These are phyloP conservation scores for Cheilinus undulatus DNA, from an alignment of 2,113 vertebrate species.

Conservation along the genomic window DNA sequence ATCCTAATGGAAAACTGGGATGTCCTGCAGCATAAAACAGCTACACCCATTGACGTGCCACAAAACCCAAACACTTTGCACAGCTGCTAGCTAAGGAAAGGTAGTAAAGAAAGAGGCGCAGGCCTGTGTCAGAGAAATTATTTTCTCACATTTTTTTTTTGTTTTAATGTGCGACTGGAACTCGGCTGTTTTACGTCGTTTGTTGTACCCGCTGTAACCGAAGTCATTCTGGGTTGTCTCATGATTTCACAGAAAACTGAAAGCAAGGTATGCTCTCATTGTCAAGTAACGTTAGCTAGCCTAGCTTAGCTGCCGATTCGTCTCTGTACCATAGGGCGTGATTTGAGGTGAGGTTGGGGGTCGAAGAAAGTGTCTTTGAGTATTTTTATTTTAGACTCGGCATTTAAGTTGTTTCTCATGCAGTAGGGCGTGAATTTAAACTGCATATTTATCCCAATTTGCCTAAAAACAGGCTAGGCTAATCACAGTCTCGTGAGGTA, in stretches of 20 bases:
- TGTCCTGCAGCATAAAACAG: slow-evolving; percentile 47
- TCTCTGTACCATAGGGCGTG: slow-evolving; percentile 61
- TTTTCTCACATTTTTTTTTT: slow-evolving; percentile 11
- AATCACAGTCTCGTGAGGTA: not conserved
- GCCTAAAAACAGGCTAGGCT: too few relatives aligned
- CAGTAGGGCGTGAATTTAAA: not conserved
- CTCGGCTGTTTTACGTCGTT: not conserved
- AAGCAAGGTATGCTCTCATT: slow-evolving; percentile 57
- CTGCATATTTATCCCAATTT: too few relatives aligned
- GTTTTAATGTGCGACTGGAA: slow-evolving; percentile 2
- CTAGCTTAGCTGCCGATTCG: slow-evolving; percentile 63
- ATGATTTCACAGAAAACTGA: slow-evolving; percentile 50
- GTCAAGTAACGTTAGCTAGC: slow-evolving; percentile 50
- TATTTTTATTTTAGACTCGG: not conserved
- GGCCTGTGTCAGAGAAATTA: slow-evolving; percentile 44
- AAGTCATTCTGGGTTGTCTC: slow-evolving; percentile 21
- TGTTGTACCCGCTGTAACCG: slow-evolving; percentile 5
- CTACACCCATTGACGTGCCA: slow-evolving; percentile 42
- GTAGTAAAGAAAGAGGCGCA: slow-evolving; percentile 46
- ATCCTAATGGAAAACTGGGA: slow-evolving; percentile 17
- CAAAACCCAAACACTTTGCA: slow-evolving; percentile 73
- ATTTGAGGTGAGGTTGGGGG: slow-evolving; percentile 75
- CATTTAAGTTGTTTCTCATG: not conserved
- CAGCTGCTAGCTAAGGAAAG: slow-evolving; percentile 66
- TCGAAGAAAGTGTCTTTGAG: slow-evolving; percentile 55